A percentile compares a stretch with the other conserved stretches of the same genome.
Evolutionary conservation across 2,797 vertebrate genomes (phyloP).

Genomic region (Lepilemur septentrionalis): DNA sequence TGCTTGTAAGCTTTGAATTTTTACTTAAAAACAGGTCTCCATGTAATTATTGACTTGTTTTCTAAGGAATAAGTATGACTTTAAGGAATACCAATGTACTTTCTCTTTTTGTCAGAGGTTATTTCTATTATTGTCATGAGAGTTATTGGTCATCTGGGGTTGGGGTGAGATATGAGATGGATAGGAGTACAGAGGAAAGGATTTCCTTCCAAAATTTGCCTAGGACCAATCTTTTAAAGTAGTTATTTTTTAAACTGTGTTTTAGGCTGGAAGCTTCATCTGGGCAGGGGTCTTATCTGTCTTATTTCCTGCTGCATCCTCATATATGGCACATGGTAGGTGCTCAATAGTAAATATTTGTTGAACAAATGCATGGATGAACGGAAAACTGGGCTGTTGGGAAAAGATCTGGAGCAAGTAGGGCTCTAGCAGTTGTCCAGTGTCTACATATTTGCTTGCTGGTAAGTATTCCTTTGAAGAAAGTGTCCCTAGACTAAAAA

Average conservation of each 20-base stretch:
- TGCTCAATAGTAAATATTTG: not conserved
- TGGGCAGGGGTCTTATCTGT: not conserved
- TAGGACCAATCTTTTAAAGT: not conserved
- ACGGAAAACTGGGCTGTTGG: not conserved
- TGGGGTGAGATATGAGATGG: not conserved
- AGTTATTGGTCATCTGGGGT: not conserved
- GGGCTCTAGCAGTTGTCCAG: not conserved
- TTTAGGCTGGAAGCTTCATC: not conserved
- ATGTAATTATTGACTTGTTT: slow-evolving; percentile 25
- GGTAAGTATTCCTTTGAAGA: not conserved
- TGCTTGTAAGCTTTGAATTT: not conserved
- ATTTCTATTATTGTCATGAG: not conserved
- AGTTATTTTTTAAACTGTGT: not conserved
- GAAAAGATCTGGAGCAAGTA: not conserved
- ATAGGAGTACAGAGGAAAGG: not conserved
- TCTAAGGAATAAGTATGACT: not conserved
- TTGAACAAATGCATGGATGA: not conserved
- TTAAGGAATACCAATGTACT: not conserved
- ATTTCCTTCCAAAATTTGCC: not conserved
- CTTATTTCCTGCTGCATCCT: not conserved
- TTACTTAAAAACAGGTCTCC: not conserved
- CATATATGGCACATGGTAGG: not conserved
- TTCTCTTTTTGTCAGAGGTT: not conserved
- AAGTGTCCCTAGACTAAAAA: not conserved
- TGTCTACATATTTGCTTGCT: not conserved